These are phyloP conservation scores for Eulacestoma nigropectus DNA, from an alignment of 2,113 vertebrate species.

Conservation along the genomic window DNA sequence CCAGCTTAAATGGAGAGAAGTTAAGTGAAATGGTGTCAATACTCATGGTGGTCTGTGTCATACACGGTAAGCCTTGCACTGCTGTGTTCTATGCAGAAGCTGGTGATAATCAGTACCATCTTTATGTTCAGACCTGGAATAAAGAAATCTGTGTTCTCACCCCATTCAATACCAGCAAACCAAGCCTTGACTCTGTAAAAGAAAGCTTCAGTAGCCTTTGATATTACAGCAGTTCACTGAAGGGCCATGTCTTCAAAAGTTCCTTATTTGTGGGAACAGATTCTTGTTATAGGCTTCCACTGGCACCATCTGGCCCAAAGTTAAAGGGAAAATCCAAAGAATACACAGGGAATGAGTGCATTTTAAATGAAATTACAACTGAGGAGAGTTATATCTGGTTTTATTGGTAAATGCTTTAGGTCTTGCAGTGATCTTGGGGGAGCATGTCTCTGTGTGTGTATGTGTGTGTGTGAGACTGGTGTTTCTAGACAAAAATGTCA, in stretches of 20 bases:
- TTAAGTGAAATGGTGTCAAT: neutral
- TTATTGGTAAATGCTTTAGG: neutral
- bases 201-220: neutral
- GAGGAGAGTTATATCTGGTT: neutral
- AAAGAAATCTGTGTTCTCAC: neutral
- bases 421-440: neutral
- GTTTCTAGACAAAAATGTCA: neutral
- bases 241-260: neutral
- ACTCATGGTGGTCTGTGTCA: neutral
- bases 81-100: neutral
- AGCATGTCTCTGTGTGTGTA: fast-evolving
- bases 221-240: slow-evolving; percentile 5
- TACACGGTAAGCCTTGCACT: neutral
- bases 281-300: neutral
- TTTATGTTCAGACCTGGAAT: neutral
- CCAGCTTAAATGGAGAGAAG: neutral
- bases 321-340: slow-evolving; percentile 3
- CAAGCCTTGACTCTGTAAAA: neutral
- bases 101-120: neutral
- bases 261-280: slow-evolving; percentile 7
- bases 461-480: neutral
- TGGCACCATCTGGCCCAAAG: slow-evolving; percentile 5
- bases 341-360: neutral
- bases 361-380: neutral
- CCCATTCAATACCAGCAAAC: neutral